Evolutionary conservation across 2,113 vertebrate species (phyloP).

Genomic region (Patagioenas fasciata): DNA sequence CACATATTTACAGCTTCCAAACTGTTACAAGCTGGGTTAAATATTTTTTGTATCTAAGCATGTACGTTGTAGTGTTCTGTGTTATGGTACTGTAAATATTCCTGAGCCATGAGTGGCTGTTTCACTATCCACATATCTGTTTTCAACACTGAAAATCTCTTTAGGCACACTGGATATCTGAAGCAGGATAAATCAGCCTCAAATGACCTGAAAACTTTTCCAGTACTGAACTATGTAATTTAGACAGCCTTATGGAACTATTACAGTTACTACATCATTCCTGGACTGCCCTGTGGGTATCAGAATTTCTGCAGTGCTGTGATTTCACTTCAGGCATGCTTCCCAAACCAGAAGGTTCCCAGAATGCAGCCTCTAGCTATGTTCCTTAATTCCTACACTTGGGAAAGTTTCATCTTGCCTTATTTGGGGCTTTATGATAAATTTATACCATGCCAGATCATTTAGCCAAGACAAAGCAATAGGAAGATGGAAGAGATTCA

Average conservation of each 20-base stretch:
- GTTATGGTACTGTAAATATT: background rate
- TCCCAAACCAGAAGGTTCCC: background rate
- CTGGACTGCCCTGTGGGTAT: background rate
- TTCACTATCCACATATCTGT: background rate
- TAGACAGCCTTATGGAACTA: background rate
- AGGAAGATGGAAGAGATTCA: background rate
- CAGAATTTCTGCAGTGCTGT: background rate
- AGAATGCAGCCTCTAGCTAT: background rate
- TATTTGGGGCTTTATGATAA: background rate
- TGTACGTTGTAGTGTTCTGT: background rate
- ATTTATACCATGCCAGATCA: background rate
- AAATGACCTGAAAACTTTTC: slow-evolving; percentile 12
- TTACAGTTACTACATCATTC: background rate
- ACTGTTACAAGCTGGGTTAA: background rate
- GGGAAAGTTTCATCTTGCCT: background rate
- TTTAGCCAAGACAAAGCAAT: background rate
- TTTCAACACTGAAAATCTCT: background rate
- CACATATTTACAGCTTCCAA: background rate
- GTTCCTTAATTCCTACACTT: background rate
- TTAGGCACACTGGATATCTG: background rate
- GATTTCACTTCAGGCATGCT: background rate
- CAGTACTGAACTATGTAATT: background rate
- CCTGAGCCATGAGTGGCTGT: background rate
- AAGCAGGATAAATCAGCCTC: background rate
- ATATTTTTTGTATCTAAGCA: background rate